A percentile compares a stretch with the other conserved stretches of the same genome.
Evolutionary conservation across 2,797 vertebrate species (phyloP).

Genomic region (Rhodeus uyekii): DNA sequence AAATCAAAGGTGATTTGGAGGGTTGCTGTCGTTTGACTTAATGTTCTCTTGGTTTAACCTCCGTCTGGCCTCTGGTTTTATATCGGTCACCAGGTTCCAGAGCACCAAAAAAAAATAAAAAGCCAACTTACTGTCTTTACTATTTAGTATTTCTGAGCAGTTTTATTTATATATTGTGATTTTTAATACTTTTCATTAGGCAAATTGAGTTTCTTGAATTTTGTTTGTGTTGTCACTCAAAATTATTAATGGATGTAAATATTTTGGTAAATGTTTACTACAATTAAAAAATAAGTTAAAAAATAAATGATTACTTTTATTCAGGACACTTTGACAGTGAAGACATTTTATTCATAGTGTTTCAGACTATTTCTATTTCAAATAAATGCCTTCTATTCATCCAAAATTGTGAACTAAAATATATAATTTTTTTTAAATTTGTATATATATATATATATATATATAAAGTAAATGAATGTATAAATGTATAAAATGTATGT

Average conservation of each 20-base stretch:
- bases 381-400: not conserved
- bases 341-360: not conserved
- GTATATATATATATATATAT: no score
- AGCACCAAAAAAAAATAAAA: not conserved
- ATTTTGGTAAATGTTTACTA: not conserved
- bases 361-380: not conserved
- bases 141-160: not conserved
- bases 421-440: no score
- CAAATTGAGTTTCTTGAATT: not conserved
- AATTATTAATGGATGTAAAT: not conserved
- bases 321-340: not conserved
- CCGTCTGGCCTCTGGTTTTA: not conserved
- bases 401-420: not conserved
- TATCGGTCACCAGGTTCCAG: not conserved
- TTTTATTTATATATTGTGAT: not conserved
- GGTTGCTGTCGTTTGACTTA: not conserved
- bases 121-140: not conserved
- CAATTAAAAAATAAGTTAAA: not conserved
- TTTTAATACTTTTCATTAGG: not conserved
- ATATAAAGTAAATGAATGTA: no score
- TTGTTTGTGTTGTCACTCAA: not conserved
- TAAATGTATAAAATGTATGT: no score
- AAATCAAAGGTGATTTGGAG: constrained; percentile 90
- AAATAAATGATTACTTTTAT: not conserved
- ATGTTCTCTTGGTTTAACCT: constrained; percentile 11